Evolutionary conservation across 2,888 invertebrate species (phyloP).

Genomic region (Bursaphelenchus okinawaensis): DNA sequence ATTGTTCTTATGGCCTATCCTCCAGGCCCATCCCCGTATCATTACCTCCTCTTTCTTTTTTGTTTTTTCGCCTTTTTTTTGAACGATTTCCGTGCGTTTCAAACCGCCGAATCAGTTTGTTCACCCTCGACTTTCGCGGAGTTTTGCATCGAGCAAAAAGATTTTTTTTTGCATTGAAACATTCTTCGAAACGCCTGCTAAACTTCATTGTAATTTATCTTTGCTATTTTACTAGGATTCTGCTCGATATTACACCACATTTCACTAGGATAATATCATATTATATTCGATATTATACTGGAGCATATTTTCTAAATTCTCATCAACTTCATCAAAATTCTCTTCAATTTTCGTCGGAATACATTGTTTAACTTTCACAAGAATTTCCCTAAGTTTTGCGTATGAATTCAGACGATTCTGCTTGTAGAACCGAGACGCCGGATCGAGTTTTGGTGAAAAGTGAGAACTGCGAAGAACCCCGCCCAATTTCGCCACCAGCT

Average conservation of each 20-base stretch:
- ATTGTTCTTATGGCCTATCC: conserved; percentile 6
- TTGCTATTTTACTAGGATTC: too few species aligned
- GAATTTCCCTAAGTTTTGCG: conserved; percentile 21
- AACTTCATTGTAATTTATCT: too few species aligned
- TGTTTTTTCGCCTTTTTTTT: conserved; percentile 12
- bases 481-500: conserved; percentile 40
- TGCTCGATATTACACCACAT: too few species aligned
- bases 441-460: conserved; percentile 30
- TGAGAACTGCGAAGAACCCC: conserved; percentile 33
- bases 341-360: background rate
- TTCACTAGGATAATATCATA: too few species aligned
- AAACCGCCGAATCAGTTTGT: too few species aligned
- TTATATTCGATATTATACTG: too few species aligned
- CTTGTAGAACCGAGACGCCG: conserved; percentile 25
- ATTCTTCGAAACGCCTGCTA: too few species aligned
- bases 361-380: conserved; percentile 1
- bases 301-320: too few species aligned
- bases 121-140: too few species aligned
- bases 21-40: background rate
- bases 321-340: too few species aligned
- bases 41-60: conserved; percentile 8
- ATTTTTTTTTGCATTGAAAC: too few species aligned
- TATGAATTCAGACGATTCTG: background rate
- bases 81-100: background rate
- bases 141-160: too few species aligned